A percentile compares a stretch with the other conserved stretches of the same genome.
These are phyloP conservation scores for Aphaenogaster ashmeadi DNA, from an alignment of 1,140 invertebrate genomes.

Conservation along the genomic window DNA sequence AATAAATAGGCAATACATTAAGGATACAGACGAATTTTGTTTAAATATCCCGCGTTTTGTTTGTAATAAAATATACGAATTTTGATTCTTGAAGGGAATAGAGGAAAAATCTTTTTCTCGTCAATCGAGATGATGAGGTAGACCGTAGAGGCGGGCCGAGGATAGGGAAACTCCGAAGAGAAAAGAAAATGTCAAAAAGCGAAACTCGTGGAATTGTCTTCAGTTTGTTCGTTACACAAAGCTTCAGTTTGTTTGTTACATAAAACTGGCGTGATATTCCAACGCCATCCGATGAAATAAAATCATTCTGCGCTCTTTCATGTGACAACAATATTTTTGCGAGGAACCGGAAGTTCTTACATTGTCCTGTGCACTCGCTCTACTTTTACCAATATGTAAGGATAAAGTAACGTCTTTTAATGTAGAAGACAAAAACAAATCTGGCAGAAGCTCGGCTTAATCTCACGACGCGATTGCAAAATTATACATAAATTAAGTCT, in stretches of 20 bases:
- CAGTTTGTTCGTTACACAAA: constrained; percentile 58
- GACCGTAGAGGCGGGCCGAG: background rate
- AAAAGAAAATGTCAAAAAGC: constrained; percentile 43
- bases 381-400: constrained; percentile 13
- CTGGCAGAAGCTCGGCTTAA: background rate
- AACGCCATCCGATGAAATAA: constrained; percentile 9
- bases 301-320: constrained; percentile 14
- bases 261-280: constrained; percentile 36
- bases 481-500: background rate
- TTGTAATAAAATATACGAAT: background rate
- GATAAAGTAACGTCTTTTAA: background rate
- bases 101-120: constrained; percentile 24
- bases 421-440: background rate
- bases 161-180: constrained; percentile 29
- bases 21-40: background rate
- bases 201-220: constrained; percentile 35
- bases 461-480: background rate
- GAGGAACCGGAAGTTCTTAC: constrained; percentile 24
- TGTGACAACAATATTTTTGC: constrained; percentile 41
- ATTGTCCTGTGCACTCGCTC: background rate
- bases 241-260: constrained; percentile 53
- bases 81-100: background rate
- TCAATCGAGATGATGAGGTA: constrained; percentile 16
- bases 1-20: background rate
- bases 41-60: background rate